Evolutionary conservation across 2,888 invertebrate genomes (phyloP).

Genomic region (Papilio demoleus): DNA sequence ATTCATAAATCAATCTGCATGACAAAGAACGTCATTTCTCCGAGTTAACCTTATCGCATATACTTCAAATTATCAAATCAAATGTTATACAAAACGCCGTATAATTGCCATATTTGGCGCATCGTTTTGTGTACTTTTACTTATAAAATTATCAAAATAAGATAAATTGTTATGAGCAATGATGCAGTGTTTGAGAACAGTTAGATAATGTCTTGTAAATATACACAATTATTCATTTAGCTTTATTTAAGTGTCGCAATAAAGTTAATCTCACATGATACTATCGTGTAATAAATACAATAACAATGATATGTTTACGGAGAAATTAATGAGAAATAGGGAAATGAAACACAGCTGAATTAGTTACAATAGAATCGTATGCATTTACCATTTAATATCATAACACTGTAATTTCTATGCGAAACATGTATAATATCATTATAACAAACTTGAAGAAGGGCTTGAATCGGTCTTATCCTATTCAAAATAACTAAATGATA

Average conservation of each 20-base stretch:
- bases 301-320: neutral
- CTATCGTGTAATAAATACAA: conserved; percentile 5
- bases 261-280: neutral
- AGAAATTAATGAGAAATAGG: neutral
- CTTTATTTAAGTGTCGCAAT: conserved; percentile 5
- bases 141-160: conserved; percentile 22
- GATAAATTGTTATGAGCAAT: conserved; percentile 37
- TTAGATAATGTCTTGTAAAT: conserved; percentile 14
- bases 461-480: no score
- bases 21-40: no score
- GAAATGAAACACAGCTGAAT: neutral
- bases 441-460: no score
- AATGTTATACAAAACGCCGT: conserved; percentile 3
- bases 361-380: neutral
- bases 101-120: conserved; percentile 4
- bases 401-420: no score
- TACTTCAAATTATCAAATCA: neutral
- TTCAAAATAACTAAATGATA: no score
- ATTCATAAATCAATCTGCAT: no score
- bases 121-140: conserved; percentile 4
- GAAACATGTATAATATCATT: no score
- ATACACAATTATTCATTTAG: conserved; percentile 30
- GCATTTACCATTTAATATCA: neutral
- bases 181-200: conserved; percentile 17
- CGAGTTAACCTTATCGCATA: neutral